Base-by-base conservation (phyloP, 2,888 invertebrate species). In the Dryadula phaetusa region DNA sequence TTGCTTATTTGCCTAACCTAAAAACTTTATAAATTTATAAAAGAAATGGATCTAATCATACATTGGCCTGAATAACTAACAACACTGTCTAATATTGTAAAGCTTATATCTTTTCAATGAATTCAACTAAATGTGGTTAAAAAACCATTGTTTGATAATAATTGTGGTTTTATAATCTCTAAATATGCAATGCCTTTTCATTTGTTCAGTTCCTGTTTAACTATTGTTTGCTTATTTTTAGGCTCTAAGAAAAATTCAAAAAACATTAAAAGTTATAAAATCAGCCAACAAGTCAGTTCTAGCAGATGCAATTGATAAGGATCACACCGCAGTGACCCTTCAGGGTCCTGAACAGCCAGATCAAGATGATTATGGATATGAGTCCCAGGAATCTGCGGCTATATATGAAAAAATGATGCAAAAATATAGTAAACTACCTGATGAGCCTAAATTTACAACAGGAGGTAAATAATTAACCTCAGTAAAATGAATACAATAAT, bases 281-380 rank as follows among this genome's bases (percentile, higher is more conserved):
- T 96, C 97, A 6, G 97, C 98, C 0, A 97, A 97, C 82, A 97
- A 97, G 81, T 95, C 97, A 3, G 97, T 96, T 1, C 88, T 98
- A 71, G 95, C 95, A 49, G 98, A 98, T 93, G 97, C 97, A 0
- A 90, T 96, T 25, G 96, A 97, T 78, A 93, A 94, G 74, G 94
- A 96, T 34, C 95, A 97, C 75, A 96, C 96, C 14, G 95, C 96
- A 3, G 94, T 96, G 4, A 96, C 96, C 0, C 85, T 95, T 40
- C 94, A 94, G 58, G 97, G 96, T 0, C 95, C 95, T 0, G 94
- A 95, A 1, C 97, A 97, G 78, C 96, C 97, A 0, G 98, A 98
- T 78, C 97, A 97, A 81, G 98, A 98, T 88, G 98, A 98, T 81
- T 98, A 98, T 81, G 98, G 98, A 0, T 98, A 97, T 81, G 97